These are phyloP conservation scores for Laticauda laticaudata DNA, from an alignment of 2,113 vertebrate species.

Conservation along the genomic window DNA sequence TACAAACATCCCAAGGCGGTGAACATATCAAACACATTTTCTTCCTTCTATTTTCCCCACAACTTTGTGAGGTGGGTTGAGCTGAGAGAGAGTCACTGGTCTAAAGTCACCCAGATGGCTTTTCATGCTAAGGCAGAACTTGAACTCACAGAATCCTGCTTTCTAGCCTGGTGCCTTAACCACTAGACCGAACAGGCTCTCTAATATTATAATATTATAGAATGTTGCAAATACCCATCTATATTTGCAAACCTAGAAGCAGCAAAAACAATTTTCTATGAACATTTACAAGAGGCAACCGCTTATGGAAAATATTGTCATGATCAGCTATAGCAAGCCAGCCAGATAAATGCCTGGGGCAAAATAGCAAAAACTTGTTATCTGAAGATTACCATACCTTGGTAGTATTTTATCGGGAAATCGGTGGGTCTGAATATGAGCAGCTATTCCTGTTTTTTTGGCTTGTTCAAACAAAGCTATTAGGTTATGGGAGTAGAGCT, in stretches of 20 bases:
- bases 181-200: neutral
- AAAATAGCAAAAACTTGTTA: neutral
- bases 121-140: too few species aligned
- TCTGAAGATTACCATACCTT: constrained; percentile 73
- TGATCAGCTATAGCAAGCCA: neutral
- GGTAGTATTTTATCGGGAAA: constrained; percentile 95
- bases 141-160: too few species aligned
- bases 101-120: too few species aligned
- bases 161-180: too few species aligned
- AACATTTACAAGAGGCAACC: neutral
- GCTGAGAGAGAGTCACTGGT: too few species aligned
- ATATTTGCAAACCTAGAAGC: neutral
- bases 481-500: constrained; percentile 97
- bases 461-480: constrained; percentile 98
- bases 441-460: constrained; percentile 91
- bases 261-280: neutral
- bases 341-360: neutral
- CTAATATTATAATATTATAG: neutral
- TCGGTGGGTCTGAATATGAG: constrained; percentile 95
- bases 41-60: too few species aligned
- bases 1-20: too few species aligned
- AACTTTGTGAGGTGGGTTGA: too few species aligned
- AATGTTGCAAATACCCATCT: neutral
- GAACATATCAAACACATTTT: too few species aligned
- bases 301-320: neutral